phyloP scores from a whole-genome alignment of 1,140 invertebrate genomes.

The Lasaia peninsularis region DNA sequence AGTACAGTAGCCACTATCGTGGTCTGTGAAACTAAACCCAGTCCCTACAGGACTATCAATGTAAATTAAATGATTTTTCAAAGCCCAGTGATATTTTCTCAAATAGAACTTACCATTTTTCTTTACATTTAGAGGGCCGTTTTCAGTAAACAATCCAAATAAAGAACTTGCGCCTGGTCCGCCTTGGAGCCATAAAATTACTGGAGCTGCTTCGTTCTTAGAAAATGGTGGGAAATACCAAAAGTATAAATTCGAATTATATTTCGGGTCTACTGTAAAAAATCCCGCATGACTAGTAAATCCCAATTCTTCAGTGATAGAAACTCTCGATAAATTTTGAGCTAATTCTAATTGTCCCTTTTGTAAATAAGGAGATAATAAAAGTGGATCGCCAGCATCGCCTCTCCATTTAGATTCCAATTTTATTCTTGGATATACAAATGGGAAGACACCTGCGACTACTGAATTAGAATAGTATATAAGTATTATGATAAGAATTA shows the following conservation, averaged over 20 bases:
- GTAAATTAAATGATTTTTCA: slow-evolving; percentile 85
- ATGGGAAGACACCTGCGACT: slow-evolving; percentile 40
- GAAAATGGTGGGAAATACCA: slow-evolving; percentile 86
- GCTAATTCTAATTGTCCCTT: slow-evolving; percentile 63
- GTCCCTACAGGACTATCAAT: slow-evolving; percentile 92
- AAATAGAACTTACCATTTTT: slow-evolving; percentile 46
- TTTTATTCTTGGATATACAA: slow-evolving; percentile 55
- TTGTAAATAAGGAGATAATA: slow-evolving; percentile 82
- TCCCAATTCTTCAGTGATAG: slow-evolving; percentile 43
- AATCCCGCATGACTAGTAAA: slow-evolving; percentile 80
- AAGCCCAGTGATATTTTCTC: slow-evolving; percentile 84
- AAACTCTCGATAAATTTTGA: slow-evolving; percentile 52
- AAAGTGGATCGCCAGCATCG: slow-evolving; percentile 80
- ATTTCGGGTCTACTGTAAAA: slow-evolving; percentile 83
- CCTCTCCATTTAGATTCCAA: slow-evolving; percentile 37
- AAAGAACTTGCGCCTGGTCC: slow-evolving; percentile 83
- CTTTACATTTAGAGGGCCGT: slow-evolving; percentile 70
- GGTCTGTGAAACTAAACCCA: slow-evolving; percentile 84
- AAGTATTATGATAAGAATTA: background rate
- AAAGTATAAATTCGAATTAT: slow-evolving; percentile 85
- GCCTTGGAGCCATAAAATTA: slow-evolving; percentile 87
- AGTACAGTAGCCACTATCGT: slow-evolving; percentile 78
- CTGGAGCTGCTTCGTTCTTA: slow-evolving; percentile 74
- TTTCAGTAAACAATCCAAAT: slow-evolving; percentile 77
- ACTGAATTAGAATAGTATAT: slow-evolving; percentile 1